Evolutionary conservation across 2,113 vertebrate species (phyloP), one percentile per base, ranked within the genome.

Genomic region (Hemibagrus wyckioides): DNA sequence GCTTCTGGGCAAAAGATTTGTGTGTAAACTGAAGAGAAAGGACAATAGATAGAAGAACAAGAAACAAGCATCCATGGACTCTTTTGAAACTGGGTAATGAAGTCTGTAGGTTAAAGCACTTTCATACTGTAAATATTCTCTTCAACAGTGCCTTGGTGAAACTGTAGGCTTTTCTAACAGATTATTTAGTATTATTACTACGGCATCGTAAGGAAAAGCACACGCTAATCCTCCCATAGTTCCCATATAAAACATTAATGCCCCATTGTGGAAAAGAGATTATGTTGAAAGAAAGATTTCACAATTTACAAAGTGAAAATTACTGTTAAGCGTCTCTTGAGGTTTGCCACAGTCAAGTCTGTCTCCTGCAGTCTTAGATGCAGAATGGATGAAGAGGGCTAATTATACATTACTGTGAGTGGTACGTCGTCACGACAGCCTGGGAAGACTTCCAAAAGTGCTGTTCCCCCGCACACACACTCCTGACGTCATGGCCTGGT

Each of bases 361-460:
- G 15, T 65, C 48, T 48, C 81, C 52, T 44, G 23, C 48, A 83
- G 65, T 86, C 59, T 52, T 61, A 56, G 73, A 41, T 77, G 73
- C 56, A 17, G 33, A 59, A 41, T 61, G 52, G 69, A 87, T 77
- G 33, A 63, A 56, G 67, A 86, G 84, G 67, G 81, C 84, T 88
- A 86, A 88, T 88, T 86, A 81, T 89, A 87, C 57, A n/a, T 50
- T 57, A 85, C 25, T 83, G 82, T 76, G 69, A 52, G 44, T 85
- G 57, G 67, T 67, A 61, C 71, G 36, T 84, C 59, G 36, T 80
- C 52, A 80, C 17, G 48, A 59, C 50, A 36, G 21, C 86, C 82
- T 90, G 87, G 87, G 85, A 84, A 86, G 65, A 15, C 84, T 57
- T 89, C 82, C 85, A 76, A 89, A 82, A 69, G 21, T 69, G 21